phyloP scores from a whole-genome alignment of 2,888 invertebrate species.

The Sceliomorpha sp. region DNA sequence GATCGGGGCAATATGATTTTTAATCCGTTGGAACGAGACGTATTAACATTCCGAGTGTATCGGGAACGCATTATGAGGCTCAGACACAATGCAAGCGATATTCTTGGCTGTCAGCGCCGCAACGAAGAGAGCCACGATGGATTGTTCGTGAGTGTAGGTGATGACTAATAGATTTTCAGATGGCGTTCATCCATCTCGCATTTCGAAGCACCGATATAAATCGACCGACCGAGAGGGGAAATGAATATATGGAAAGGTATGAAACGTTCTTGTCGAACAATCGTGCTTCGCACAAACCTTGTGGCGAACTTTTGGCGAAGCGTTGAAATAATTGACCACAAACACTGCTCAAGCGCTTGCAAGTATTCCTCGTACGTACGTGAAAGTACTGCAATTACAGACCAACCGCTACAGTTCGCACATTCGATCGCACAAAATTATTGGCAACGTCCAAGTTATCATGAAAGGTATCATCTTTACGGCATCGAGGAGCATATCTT shows the following conservation, averaged over 20 bases:
- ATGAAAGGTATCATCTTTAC: too few relatives aligned
- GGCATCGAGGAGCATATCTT: too few relatives aligned
- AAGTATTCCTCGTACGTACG: too few relatives aligned
- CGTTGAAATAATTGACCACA: too few relatives aligned
- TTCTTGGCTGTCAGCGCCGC: conserved; percentile 56
- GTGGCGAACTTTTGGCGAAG: too few relatives aligned
- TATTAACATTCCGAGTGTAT: conserved; percentile 56
- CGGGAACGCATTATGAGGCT: conserved; percentile 56
- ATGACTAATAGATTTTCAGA: conserved; percentile 78
- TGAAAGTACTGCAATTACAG: too few relatives aligned
- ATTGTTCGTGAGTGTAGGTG: conserved; percentile 67
- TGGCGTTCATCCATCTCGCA: conserved; percentile 72
- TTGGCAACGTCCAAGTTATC: too few relatives aligned
- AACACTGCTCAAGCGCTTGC: too few relatives aligned
- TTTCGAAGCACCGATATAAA: conserved; percentile 67
- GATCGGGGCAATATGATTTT: conserved; percentile 56
- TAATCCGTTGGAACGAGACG: conserved; percentile 53
- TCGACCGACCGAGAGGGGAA: conserved; percentile 59
- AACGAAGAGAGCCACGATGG: conserved; percentile 37
- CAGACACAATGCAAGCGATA: conserved; percentile 54
- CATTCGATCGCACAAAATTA: too few relatives aligned
- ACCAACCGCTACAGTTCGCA: too few relatives aligned
- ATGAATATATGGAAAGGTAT: conserved; percentile 27
- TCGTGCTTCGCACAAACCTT: too few relatives aligned
- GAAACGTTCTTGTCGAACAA: conserved; percentile 25